Evolutionary conservation across 2,888 invertebrate species (phyloP).

Genomic region (Rhagophthalmus giganteus): DNA sequence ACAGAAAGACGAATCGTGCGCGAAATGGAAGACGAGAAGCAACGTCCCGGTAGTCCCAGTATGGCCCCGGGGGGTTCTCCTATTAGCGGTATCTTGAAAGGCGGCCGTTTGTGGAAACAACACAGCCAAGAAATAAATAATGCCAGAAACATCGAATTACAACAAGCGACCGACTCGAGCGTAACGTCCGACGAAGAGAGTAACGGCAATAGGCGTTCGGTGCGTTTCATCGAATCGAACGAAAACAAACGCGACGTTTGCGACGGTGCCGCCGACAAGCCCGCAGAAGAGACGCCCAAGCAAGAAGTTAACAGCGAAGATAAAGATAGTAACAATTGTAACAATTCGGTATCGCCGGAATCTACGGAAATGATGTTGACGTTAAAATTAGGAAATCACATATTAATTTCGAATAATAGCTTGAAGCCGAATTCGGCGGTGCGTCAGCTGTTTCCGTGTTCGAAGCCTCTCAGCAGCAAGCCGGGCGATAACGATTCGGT

Average conservation of each 20-base stretch:
- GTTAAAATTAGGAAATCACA: constrained; percentile 61
- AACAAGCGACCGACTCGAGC: constrained; percentile 39
- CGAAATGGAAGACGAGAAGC: constrained; percentile 54
- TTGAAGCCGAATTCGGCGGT: constrained; percentile 78
- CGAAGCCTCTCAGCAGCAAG: constrained; percentile 61
- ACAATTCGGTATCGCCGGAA: constrained; percentile 47
- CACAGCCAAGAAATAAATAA: constrained; percentile 40
- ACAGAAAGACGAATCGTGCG: constrained; percentile 65
- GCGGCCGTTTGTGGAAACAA: constrained; percentile 74
- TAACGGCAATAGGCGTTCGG: constrained; percentile 63
- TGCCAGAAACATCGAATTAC: constrained; percentile 26
- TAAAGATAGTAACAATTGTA: constrained; percentile 28
- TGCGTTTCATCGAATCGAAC: constrained; percentile 65
- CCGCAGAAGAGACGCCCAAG: constrained; percentile 46
- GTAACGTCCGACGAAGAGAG: constrained; percentile 60
- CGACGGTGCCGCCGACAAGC: constrained; percentile 53
- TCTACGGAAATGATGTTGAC: constrained; percentile 60
- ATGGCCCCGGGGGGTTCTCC: constrained; percentile 55
- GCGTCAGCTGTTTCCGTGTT: constrained; percentile 77
- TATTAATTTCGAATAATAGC: constrained; percentile 61
- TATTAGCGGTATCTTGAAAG: constrained; percentile 75
- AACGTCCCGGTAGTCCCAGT: constrained; percentile 33
- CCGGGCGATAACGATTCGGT: constrained; percentile 50
- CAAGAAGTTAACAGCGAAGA: constrained; percentile 39
- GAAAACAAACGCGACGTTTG: constrained; percentile 47